Percentiles rank a stretch among this genome's conserved stretches.
Conservation (phyloP, 2,888 invertebrate species). For the Melieria omissa region DNA sequence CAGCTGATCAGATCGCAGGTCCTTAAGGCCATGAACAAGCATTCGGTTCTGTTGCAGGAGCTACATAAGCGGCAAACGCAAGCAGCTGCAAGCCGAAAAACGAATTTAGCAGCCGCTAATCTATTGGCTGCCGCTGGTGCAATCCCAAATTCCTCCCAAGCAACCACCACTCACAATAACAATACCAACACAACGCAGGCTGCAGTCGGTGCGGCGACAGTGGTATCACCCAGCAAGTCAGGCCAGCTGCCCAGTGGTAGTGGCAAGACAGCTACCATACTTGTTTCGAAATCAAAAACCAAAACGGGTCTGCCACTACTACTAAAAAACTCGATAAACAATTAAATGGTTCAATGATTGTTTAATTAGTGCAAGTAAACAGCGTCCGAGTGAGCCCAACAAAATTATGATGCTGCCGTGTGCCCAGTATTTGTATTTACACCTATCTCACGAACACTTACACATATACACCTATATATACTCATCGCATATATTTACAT, state of each 20-base stretch:
- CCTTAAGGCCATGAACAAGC: slow-evolving; percentile 56
- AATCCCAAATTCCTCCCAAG: slow-evolving; percentile 29
- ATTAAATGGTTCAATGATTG: slow-evolving; percentile 47
- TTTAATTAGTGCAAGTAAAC: not conserved
- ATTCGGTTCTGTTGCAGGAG: slow-evolving; percentile 56
- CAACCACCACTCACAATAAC: slow-evolving; percentile 27
- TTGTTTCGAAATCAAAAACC: slow-evolving; percentile 68
- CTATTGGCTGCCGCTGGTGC: slow-evolving; percentile 23
- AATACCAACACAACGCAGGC: not conserved
- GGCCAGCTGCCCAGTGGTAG: slow-evolving; percentile 40
- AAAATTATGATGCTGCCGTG: slow-evolving; percentile 8
- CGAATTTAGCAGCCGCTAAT: slow-evolving; percentile 11
- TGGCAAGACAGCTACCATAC: slow-evolving; percentile 67
- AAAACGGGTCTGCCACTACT: slow-evolving; percentile 67
- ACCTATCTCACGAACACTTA: slow-evolving; percentile 21
- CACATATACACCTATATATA: slow-evolving; percentile 19
- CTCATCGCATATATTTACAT: slow-evolving; percentile 17
- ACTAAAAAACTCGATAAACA: slow-evolving; percentile 66
- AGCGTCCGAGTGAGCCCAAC: not conserved
- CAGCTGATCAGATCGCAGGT: slow-evolving; percentile 50
- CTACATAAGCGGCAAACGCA: slow-evolving; percentile 53
- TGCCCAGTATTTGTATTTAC: slow-evolving; percentile 37
- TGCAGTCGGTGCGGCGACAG: slow-evolving; percentile 31
- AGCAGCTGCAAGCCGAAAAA: slow-evolving; percentile 13
- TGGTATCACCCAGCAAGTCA: slow-evolving; percentile 38